Evolutionary conservation across 2,797 vertebrate genomes (phyloP).

Genomic region (Rhinella marina): DNA sequence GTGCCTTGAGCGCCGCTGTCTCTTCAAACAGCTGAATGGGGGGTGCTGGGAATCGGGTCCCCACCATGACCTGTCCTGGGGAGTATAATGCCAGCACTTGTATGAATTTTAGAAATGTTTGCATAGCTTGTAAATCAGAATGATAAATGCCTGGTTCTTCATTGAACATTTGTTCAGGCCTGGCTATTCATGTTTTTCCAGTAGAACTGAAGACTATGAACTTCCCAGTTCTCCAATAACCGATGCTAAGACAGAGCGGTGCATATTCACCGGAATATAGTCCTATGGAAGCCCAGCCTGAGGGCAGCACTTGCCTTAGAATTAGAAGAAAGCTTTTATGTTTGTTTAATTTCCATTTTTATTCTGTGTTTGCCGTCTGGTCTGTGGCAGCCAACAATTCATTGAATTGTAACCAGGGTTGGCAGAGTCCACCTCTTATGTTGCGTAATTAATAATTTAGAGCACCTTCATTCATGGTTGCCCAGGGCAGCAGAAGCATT

Average conservation of each 20-base stretch:
- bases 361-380: slow-evolving; percentile 17
- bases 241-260: not conserved
- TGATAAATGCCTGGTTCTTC: no score
- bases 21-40: no score
- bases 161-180: not conserved
- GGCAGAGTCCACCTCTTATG: not conserved
- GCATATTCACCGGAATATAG: not conserved
- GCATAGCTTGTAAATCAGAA: no score
- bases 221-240: not conserved
- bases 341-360: slow-evolving; percentile 22
- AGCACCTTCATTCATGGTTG: slow-evolving; percentile 38
- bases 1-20: no score
- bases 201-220: not conserved
- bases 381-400: slow-evolving; percentile 15
- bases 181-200: not conserved
- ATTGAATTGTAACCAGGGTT: slow-evolving; percentile 4
- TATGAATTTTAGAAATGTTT: no score
- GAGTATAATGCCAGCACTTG: no score
- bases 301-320: slow-evolving; percentile 3
- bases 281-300: slow-evolving; percentile 1
- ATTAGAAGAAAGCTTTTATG: slow-evolving; percentile 14
- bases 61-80: no score
- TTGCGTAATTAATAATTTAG: slow-evolving; percentile 22
- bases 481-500: slow-evolving; percentile 16
- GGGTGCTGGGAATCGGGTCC: no score